Evolutionary conservation across 1,140 invertebrate species (phyloP).

Genomic region (Venustaconcha ellipsiformis): DNA sequence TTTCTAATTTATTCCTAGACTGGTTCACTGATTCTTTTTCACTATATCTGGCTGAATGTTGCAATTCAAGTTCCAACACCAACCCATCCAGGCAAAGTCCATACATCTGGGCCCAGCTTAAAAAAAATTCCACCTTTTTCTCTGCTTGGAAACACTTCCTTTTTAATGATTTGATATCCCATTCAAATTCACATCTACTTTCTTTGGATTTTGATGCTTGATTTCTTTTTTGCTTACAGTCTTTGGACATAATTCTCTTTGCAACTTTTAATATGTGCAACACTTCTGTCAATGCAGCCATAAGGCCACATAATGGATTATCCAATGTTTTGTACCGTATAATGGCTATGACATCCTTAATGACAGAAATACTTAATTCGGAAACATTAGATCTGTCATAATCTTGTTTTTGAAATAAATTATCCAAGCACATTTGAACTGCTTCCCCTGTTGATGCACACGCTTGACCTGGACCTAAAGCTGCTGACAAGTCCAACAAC

Average conservation of each 20-base stretch:
- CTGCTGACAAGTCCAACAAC: conserved; percentile 1
- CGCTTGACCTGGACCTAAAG: not conserved
- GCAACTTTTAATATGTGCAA: conserved; percentile 17
- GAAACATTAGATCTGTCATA: not conserved
- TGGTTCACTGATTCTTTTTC: conserved; percentile 28
- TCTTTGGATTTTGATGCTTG: conserved; percentile 5
- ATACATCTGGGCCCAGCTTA: conserved; percentile 33
- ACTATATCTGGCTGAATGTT: conserved; percentile 5
- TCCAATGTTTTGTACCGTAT: not conserved
- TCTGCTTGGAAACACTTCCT: conserved; percentile 8
- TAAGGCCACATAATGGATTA: conserved; percentile 2
- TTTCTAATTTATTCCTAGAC: conserved; percentile 23
- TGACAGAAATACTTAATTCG: conserved; percentile 16
- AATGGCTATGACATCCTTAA: conserved; percentile 19
- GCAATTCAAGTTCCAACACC: conserved; percentile 24
- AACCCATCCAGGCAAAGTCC: conserved; percentile 16
- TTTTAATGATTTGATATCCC: conserved; percentile 6
- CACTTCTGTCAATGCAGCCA: conserved; percentile 25
- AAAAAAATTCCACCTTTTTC: conserved; percentile 25
- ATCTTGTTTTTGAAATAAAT: not conserved
- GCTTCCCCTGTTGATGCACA: conserved; percentile 23
- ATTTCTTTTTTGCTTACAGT: not conserved
- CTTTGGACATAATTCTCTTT: not conserved
- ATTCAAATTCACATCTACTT: not conserved
- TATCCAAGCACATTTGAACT: conserved; percentile 17